Base-by-base conservation (phyloP, 2,797 vertebrate genomes). In the Sebastes variabilis region DNA sequence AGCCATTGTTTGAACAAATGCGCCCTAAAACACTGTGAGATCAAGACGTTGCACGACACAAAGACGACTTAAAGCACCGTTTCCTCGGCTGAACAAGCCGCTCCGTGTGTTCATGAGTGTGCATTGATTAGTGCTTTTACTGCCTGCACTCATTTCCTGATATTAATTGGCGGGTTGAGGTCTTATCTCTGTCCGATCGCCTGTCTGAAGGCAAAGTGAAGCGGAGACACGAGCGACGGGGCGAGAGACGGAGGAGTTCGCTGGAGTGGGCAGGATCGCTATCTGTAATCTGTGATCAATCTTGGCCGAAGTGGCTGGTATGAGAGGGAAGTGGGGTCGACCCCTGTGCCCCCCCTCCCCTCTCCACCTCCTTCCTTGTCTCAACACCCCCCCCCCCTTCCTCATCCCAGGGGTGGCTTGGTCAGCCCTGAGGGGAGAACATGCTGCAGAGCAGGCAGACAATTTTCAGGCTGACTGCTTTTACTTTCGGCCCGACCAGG, bases 391-490 rank as follows among this genome's bases (percentile, higher is more conserved):
- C 7, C 32, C 30, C 10, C 24, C 4, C 34, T 34, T 9, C 24
- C 34, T 79, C 80, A 88, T 92, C 92, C 87, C 85, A 90, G 73
- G 92, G 92, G 92, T 91, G 89, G 92, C 82, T 84, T 90, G 91
- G 88, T 88, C 92, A 92, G 93, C 92, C 94, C 93, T 84, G 89
- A 87, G 93, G 93, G 93, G 85, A 92, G 93, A 92, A 82, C 91
- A 87, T 93, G 96, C 96, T 96, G 93, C 96, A 96, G 96, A 97
- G 97, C 97, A 98, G 97, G 97, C 97, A 98, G 98, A 99, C 98
- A 99, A 99, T 99, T 99, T 99, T 99, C 98, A 98, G 98, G 97
- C 97, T 98, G 97, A 97, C 96, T 98, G 98, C 95, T 97, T 99
- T 99, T 98, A 99, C 97, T 99, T 97, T 99, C 96, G 84, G 91